Evolutionary conservation across 2,113 vertebrate species (phyloP), one percentile per base, ranked within the genome.

Genomic region (Canis aureus): DNA sequence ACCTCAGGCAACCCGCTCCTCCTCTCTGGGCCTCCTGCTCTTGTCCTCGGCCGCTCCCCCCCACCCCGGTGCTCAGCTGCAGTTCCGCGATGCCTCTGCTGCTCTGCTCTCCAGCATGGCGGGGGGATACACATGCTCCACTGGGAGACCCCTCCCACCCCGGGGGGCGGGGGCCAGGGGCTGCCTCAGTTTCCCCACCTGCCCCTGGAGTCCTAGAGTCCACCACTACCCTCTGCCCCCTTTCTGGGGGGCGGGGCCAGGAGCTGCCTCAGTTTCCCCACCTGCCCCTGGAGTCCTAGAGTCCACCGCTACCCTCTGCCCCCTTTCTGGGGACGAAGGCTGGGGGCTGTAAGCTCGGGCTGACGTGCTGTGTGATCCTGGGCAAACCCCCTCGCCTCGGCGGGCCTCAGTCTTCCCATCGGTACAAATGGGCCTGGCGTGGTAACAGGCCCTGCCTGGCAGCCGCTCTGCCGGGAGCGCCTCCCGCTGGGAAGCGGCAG

Each of bases 301-400:
- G 43, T 43, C 73, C 62, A 25, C 32, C 20, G 51, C 67, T 8
- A 35, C 6, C 91, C 73, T 4, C 8, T 13, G 32, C 19, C 27
- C 32, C 64, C 16, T 51, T 81, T 19, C 15, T 15, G 16, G 29
- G 82, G 51, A 12, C 2, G 1, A 9, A 79, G 88, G 87, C 29
- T 7, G 11, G 64, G 22, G 4, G 27, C 1, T 20, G 66, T 25
- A n/a, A 32, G 93, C n/a, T 16, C 25, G 11, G 27, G 89, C 32
- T 13, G 88, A 27, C 1, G 2, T 20, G 17, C 79, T 94, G 94
- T 94, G 88, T 97, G 97, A 97, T 82, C 94, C 78, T 53, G 78
- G 95, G 96, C 67, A 57, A 69, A 67, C 4, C 20, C 55, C 57
- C 38, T 62, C 25, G 4, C 66, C 59, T 95, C 89, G 74, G 89